A percentile compares a stretch with the other conserved stretches of the same genome.
Conservation (phyloP, 2,113 vertebrate species). For the Oreocharis arfaki region DNA sequence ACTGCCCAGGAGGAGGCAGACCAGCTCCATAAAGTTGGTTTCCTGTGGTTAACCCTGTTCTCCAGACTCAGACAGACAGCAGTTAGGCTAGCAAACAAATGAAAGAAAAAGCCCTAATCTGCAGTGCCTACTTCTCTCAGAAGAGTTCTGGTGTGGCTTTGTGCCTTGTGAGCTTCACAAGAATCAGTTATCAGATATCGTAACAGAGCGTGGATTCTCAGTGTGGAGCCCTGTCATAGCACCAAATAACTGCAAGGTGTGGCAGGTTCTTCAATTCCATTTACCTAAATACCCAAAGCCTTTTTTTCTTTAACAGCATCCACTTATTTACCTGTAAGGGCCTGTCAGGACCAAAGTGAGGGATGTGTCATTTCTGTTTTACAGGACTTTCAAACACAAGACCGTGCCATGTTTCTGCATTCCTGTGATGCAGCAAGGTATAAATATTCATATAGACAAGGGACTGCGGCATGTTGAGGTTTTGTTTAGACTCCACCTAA, state of each 20-base stretch:
- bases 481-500: not conserved
- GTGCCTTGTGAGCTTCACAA: not conserved
- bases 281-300: not conserved
- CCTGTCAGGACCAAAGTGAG: not conserved
- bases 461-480: not conserved
- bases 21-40: not conserved
- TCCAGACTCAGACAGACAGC: not conserved
- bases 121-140: not conserved
- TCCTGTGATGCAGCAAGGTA: not conserved
- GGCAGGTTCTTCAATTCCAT: not conserved
- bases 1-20: not conserved
- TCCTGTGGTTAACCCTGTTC: not conserved
- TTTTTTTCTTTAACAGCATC: not conserved
- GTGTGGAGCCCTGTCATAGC: not conserved
- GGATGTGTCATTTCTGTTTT: not conserved
- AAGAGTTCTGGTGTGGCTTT: not conserved
- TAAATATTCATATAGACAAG: not conserved
- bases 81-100: not conserved
- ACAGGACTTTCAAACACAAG: not conserved
- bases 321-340: not conserved
- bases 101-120: not conserved
- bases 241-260: not conserved
- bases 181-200: not conserved
- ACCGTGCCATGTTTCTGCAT: not conserved
- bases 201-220: not conserved